A percentile compares a stretch with the other conserved stretches of the same genome.
These are phyloP conservation scores for Excalfactoria chinensis DNA, from an alignment of 2,113 vertebrate species.

Conservation along the genomic window DNA sequence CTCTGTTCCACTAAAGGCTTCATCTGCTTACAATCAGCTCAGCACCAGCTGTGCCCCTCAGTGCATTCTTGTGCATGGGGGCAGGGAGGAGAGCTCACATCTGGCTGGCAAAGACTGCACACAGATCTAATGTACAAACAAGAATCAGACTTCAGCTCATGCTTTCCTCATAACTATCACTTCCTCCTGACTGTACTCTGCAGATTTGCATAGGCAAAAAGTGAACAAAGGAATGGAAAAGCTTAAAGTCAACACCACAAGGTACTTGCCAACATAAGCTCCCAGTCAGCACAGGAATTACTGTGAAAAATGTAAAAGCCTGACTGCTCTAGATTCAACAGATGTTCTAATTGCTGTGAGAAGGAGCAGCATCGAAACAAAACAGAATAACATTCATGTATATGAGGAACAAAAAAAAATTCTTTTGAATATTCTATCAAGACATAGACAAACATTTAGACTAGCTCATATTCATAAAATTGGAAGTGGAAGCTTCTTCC, in stretches of 20 bases:
- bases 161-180: background rate
- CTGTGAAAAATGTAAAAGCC: background rate
- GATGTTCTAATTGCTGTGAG: background rate
- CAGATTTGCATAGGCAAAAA: background rate
- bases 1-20: background rate
- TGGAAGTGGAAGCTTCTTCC: background rate
- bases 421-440: background rate
- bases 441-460: background rate
- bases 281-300: rapidly evolving
- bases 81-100: background rate
- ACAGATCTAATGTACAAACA: rapidly evolving
- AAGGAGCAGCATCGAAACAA: background rate
- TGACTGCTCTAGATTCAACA: background rate
- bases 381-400: background rate
- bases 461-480: background rate
- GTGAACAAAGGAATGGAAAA: background rate
- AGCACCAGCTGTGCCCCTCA: background rate
- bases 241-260: background rate
- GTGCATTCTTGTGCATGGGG: rapidly evolving
- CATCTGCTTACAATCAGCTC: background rate
- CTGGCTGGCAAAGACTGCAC: background rate
- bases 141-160: background rate
- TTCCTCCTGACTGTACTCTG: background rate
- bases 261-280: background rate
- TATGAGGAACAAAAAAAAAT: background rate